These are phyloP conservation scores for Aphelenchoides fujianensis DNA, from an alignment of 1,140 invertebrate genomes.

Conservation along the genomic window DNA sequence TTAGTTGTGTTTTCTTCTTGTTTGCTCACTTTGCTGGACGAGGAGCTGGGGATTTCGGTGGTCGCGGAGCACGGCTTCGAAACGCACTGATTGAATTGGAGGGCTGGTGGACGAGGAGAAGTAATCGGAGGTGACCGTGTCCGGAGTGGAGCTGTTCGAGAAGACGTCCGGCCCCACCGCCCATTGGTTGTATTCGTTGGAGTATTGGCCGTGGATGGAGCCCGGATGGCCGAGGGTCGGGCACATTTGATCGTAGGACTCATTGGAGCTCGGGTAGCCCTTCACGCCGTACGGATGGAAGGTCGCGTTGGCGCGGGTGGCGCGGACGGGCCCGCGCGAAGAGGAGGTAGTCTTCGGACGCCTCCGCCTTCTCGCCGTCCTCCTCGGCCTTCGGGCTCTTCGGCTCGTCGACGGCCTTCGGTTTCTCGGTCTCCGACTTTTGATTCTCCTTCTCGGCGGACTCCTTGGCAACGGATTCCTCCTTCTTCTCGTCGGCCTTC, in stretches of 20 bases:
- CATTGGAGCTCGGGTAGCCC: background rate
- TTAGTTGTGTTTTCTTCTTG: conserved; percentile 13
- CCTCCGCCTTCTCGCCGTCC: conserved; percentile 9
- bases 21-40: conserved; percentile 16
- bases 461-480: conserved; percentile 18
- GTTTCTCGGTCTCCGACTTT: conserved; percentile 29
- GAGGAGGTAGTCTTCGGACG: conserved; percentile 44
- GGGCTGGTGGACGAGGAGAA: conserved; percentile 32
- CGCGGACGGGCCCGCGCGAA: conserved; percentile 56
- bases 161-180: conserved; percentile 10
- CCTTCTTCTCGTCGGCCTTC: conserved; percentile 22
- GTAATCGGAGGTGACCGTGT: conserved; percentile 43
- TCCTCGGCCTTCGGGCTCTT: conserved; percentile 18
- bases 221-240: background rate
- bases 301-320: conserved; percentile 22
- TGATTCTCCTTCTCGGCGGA: conserved; percentile 24
- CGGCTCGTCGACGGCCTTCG: conserved; percentile 24
- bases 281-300: conserved; percentile 33
- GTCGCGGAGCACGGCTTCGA: background rate
- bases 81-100: background rate
- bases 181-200: conserved; percentile 20
- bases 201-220: background rate
- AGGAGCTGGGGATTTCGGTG: background rate
- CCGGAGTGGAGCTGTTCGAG: conserved; percentile 50
- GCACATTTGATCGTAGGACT: conserved; percentile 7